Base-by-base conservation (phyloP, 2,888 invertebrate genomes). In the Syrista parreyssii region DNA sequence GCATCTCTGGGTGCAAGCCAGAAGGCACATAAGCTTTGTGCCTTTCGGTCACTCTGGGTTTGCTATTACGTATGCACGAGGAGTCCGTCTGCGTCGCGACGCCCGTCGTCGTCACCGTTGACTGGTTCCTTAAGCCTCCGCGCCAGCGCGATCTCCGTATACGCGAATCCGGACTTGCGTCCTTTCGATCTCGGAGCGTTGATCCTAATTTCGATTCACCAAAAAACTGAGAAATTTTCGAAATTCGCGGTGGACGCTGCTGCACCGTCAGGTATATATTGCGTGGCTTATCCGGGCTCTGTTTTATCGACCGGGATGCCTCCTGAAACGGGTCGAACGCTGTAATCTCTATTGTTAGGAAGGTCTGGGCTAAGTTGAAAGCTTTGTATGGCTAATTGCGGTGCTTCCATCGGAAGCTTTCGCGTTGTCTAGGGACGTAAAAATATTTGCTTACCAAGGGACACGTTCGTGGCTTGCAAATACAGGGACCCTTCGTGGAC, bases 1-100 rank as follows among this genome's bases (percentile, higher is more conserved):
- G 36, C 36, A 75, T 76, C 77, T 68, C 78, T 80, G 81, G 78
- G 76, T 72, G 11, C 31, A 68, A 75, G 80, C 80, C 80, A 79
- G 79, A 75, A 74, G 76, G 75, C 76, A 80, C 73, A 75, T 69
- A 73, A 72, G 72, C 76, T 32, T 74, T 75, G 76, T 79, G 76
- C 40, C 76, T 75, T 71, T 78, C 73, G 75, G 73, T 55, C 75
- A 68, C 74, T n/a, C 78, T 76, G 74, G 71, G 55, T 75, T 72
- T 74, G 76, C 75, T 80, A 34, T 71, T 75, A 68, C 75, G 79
- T 40, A 73, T 55, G 34, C 74, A 33, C 68, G 75, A 68, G 75
- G 75, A 74, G 74, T 82, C 80, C 76, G 83, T 81, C 78, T 83
- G 82, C 30, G 79, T 78, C 40, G 74, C 81, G 78, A 78, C 82